These are phyloP conservation scores for Megathymus violae DNA, from an alignment of 1,140 invertebrate species.

Conservation along the genomic window DNA sequence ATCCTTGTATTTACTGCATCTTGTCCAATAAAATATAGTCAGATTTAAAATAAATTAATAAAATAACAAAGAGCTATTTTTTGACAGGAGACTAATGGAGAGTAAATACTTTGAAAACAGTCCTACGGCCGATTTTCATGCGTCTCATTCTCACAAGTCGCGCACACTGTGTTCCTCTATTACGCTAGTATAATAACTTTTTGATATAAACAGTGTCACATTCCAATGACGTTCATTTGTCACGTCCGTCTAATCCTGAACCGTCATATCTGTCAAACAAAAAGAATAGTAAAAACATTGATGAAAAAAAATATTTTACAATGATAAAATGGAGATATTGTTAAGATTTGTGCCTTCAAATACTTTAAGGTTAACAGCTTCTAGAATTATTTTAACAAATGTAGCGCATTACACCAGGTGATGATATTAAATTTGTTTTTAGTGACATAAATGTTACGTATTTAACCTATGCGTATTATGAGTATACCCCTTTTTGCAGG, in stretches of 20 bases:
- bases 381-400: slow-evolving; percentile 71
- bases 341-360: slow-evolving; percentile 72
- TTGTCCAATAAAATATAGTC: no score
- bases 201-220: no score
- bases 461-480: slow-evolving; percentile 60
- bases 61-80: no score
- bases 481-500: slow-evolving; percentile 61
- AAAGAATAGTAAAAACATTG: slow-evolving; percentile 52
- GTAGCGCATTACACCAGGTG: slow-evolving; percentile 75
- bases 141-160: no score
- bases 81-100: no score
- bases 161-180: no score
- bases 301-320: slow-evolving; percentile 69
- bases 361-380: slow-evolving; percentile 65
- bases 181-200: no score
- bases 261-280: slow-evolving; percentile 61
- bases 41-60: no score
- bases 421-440: slow-evolving; percentile 30
- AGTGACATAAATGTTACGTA: slow-evolving; percentile 47
- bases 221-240: slow-evolving; percentile 37
- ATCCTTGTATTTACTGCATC: no score
- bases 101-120: no score
- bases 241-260: background rate
- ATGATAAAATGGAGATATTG: slow-evolving; percentile 82
- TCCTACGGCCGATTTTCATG: no score